Conservation (phyloP, 2,113 vertebrate species). For the Zosterops borbonicus region DNA sequence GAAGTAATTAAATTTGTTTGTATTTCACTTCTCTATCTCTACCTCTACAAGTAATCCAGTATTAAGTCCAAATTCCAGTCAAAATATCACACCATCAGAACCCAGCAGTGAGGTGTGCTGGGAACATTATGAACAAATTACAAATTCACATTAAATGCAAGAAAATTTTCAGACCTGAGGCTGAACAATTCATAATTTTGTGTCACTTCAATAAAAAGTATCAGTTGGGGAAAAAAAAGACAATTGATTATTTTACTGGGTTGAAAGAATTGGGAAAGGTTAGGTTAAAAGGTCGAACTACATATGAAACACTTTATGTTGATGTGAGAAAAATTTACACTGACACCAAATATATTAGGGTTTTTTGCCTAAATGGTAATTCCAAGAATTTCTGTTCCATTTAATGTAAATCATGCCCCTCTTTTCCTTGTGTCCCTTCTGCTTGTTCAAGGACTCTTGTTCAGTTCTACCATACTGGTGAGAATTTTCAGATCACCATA, state of each 20-base stretch:
- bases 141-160: neutral
- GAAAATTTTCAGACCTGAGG: neutral
- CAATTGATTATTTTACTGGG: accelerated
- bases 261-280: neutral
- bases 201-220: neutral
- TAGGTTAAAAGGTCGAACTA: neutral
- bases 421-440: neutral
- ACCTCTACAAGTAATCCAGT: neutral
- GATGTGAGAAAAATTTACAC: neutral
- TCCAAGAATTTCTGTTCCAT: neutral
- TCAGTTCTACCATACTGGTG: neutral
- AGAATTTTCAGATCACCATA: neutral
- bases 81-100: neutral
- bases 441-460: neutral
- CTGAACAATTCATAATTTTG: neutral
- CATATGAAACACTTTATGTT: neutral
- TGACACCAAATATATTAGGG: neutral
- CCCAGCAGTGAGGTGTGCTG: neutral
- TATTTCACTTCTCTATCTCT: neutral
- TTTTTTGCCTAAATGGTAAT: neutral
- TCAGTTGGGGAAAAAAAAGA: neutral
- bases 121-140: neutral
- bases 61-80: neutral
- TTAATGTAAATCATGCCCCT: neutral
- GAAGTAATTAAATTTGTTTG: neutral